phyloP scores from a whole-genome alignment of 2,888 invertebrate genomes.

The Galerucella calmariensis region DNA sequence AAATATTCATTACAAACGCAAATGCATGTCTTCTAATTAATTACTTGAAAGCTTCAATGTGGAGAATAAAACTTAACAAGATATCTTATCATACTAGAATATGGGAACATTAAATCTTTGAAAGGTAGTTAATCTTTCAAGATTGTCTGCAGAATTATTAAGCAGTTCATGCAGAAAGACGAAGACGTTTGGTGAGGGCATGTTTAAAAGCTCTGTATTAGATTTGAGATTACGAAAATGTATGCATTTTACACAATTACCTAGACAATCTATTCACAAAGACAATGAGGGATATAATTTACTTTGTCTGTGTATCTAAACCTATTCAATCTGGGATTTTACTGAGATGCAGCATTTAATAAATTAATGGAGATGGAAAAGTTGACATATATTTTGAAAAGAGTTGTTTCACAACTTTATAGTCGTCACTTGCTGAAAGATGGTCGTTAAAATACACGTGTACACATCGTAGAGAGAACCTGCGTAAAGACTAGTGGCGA shows the following conservation, averaged over 20 bases:
- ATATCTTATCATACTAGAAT: background rate
- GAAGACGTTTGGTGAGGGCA: background rate
- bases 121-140: background rate
- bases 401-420: too few relatives aligned
- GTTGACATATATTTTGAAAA: too few relatives aligned
- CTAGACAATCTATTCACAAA: background rate
- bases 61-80: background rate
- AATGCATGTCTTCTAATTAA: background rate
- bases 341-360: too few relatives aligned
- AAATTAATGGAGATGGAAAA: too few relatives aligned
- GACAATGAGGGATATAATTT: background rate
- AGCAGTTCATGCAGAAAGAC: background rate
- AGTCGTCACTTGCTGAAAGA: too few relatives aligned
- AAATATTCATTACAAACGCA: too few relatives aligned
- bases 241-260: background rate
- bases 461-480: too few relatives aligned
- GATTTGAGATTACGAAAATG: background rate
- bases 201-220: background rate
- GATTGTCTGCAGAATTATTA: background rate
- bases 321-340: too few relatives aligned
- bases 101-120: background rate
- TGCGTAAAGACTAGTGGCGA: too few relatives aligned
- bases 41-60: background rate
- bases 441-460: too few relatives aligned
- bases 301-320: background rate